Evolutionary conservation across 2,113 vertebrate genomes (phyloP).

Genomic region (western clawed frog (Xenopus tropicalis)): DNA sequence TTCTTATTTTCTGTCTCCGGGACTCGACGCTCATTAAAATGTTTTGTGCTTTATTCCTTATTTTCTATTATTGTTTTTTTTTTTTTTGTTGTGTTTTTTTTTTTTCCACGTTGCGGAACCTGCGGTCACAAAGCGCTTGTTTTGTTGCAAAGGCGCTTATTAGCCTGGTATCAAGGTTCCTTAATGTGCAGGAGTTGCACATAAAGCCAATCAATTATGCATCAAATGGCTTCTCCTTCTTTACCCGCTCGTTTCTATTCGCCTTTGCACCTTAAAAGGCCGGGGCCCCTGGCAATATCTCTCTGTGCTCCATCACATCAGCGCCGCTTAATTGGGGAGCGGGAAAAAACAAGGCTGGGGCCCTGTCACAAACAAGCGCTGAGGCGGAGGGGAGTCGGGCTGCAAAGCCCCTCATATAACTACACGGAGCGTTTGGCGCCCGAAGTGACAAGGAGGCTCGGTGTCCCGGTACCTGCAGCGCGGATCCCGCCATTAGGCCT

Average conservation of each 20-base stretch:
- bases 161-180: slow-evolving; percentile 58
- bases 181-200: slow-evolving; percentile 45
- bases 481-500: no score
- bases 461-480: background rate
- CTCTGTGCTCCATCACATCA: slow-evolving; percentile 55
- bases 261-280: slow-evolving; percentile 32
- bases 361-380: slow-evolving; percentile 4
- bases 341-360: slow-evolving; percentile 22
- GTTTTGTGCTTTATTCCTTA: slow-evolving; percentile 28
- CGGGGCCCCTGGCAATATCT: slow-evolving; percentile 55
- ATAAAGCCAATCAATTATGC: slow-evolving; percentile 70
- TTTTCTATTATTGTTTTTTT: slow-evolving; percentile 32
- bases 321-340: slow-evolving; percentile 58
- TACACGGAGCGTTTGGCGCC: no score
- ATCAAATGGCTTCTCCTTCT: slow-evolving; percentile 67
- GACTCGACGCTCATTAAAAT: slow-evolving; percentile 57
- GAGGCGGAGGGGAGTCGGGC: background rate
- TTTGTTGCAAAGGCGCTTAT: slow-evolving; percentile 43
- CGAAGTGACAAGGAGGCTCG: background rate
- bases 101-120: slow-evolving; percentile 43
- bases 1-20: slow-evolving; percentile 42
- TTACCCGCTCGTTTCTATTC: slow-evolving; percentile 51
- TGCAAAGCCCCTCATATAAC: background rate
- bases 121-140: slow-evolving; percentile 53
- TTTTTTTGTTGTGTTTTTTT: slow-evolving; percentile 46